phyloP scores from a whole-genome alignment of 2,113 vertebrate species.

The Lanius ludovicianus region DNA sequence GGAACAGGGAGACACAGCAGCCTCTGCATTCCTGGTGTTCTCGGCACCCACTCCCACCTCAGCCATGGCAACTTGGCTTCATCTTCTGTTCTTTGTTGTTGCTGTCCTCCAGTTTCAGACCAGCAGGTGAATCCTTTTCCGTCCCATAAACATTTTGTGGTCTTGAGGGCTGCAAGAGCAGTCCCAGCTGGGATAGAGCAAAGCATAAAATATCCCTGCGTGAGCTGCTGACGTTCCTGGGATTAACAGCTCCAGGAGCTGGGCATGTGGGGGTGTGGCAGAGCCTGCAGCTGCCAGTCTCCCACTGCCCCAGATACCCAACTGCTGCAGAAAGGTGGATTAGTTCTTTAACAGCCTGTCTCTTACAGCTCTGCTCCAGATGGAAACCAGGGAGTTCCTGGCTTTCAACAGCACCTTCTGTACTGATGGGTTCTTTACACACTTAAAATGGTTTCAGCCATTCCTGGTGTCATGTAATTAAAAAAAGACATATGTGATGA shows the following conservation, averaged over 20 bases:
- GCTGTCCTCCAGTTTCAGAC: neutral
- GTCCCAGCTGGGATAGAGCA: neutral
- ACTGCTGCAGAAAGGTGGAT: neutral
- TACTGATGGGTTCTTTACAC: neutral
- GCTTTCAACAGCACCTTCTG: neutral
- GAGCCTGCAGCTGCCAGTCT: neutral
- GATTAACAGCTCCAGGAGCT: neutral
- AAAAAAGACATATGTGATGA: neutral
- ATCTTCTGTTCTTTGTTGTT: neutral
- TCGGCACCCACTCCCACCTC: neutral
- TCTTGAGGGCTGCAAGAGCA: neutral
- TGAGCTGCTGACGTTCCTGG: neutral
- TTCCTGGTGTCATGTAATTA: neutral
- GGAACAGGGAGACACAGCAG: neutral
- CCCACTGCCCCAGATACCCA: neutral
- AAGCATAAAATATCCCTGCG: neutral
- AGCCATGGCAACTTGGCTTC: neutral
- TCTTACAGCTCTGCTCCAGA: neutral
- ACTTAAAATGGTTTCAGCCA: neutral
- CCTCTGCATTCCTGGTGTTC: neutral
- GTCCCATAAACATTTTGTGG: neutral
- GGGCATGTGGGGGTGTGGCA: neutral
- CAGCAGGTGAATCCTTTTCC: neutral
- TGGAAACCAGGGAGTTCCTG: neutral
- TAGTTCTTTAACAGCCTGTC: neutral